Conservation (phyloP, 1,140 invertebrate genomes). For the Lordiphosa stackelbergi region DNA sequence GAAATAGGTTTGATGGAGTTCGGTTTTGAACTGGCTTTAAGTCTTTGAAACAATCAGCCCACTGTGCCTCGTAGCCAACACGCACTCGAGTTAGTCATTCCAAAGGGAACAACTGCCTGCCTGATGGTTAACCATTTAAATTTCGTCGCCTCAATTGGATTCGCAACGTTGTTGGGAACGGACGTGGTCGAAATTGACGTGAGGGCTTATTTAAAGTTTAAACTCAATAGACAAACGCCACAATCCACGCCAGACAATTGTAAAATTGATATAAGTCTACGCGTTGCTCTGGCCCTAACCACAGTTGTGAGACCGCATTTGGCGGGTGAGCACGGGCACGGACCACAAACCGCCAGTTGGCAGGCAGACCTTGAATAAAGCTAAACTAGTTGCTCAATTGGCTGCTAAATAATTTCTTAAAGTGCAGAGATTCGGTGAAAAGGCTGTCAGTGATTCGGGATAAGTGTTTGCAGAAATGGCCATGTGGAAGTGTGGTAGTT, state of each 20-base stretch:
- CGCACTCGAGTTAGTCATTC: too few relatives aligned
- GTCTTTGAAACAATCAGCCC: too few relatives aligned
- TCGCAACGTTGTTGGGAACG: background rate
- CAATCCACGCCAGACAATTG: conserved; percentile 15
- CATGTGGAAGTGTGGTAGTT: conserved; percentile 19
- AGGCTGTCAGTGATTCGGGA: conserved; percentile 12
- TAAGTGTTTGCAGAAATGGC: background rate
- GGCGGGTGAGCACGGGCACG: conserved; percentile 45
- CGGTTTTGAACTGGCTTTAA: too few relatives aligned
- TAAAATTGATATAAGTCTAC: conserved; percentile 55
- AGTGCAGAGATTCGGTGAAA: conserved; percentile 22
- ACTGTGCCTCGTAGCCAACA: too few relatives aligned
- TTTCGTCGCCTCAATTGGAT: background rate
- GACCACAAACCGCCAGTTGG: conserved; percentile 15
- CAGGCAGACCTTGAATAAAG: conserved; percentile 12
- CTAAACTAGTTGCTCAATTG: conserved; percentile 20
- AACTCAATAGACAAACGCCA: conserved; percentile 8
- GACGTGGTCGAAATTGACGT: background rate
- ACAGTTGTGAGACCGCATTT: conserved; percentile 65
- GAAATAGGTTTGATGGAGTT: too few relatives aligned
- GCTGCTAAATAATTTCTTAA: conserved; percentile 14
- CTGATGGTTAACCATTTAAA: conserved; percentile 23
- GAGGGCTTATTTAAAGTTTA: background rate
- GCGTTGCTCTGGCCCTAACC: conserved; percentile 27
- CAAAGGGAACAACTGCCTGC: too few relatives aligned